These are phyloP conservation scores for Globia sparganii DNA, from an alignment of 2,888 invertebrate genomes.

Conservation along the genomic window DNA sequence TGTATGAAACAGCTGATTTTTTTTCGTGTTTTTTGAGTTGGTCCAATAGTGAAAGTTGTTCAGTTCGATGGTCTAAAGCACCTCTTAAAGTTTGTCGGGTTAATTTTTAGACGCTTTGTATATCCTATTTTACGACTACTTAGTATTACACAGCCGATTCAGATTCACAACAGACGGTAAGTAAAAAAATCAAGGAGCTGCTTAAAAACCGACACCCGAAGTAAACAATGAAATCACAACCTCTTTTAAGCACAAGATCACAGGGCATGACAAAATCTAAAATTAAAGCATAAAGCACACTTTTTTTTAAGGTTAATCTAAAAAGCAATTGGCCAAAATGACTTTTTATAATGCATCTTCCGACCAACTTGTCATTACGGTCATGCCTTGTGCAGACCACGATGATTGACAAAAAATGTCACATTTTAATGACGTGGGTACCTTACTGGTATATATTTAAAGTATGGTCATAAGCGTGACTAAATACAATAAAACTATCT, in stretches of 20 bases:
- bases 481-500: conserved; percentile 45
- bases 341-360: conserved; percentile 51
- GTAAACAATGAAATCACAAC: background rate
- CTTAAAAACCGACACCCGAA: background rate
- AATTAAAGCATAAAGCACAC: background rate
- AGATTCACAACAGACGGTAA: too few species aligned
- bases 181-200: too few species aligned
- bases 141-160: too few species aligned
- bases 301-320: conserved; percentile 50
- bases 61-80: too few species aligned
- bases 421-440: conserved; percentile 22
- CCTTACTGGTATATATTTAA: background rate
- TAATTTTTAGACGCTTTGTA: too few species aligned
- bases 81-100: too few species aligned
- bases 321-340: conserved; percentile 37
- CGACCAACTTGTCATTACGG: conserved; percentile 57
- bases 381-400: conserved; percentile 34
- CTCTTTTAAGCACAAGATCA: conserved; percentile 7
- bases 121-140: too few species aligned
- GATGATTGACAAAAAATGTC: conserved; percentile 64
- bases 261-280: conserved; percentile 33
- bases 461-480: conserved; percentile 46
- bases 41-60: too few species aligned
- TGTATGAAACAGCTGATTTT: too few species aligned
- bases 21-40: too few species aligned